Evolutionary conservation across 2,888 invertebrate species (phyloP), one percentile per base, ranked within the genome.

Genomic region (Allygus modestus): DNA sequence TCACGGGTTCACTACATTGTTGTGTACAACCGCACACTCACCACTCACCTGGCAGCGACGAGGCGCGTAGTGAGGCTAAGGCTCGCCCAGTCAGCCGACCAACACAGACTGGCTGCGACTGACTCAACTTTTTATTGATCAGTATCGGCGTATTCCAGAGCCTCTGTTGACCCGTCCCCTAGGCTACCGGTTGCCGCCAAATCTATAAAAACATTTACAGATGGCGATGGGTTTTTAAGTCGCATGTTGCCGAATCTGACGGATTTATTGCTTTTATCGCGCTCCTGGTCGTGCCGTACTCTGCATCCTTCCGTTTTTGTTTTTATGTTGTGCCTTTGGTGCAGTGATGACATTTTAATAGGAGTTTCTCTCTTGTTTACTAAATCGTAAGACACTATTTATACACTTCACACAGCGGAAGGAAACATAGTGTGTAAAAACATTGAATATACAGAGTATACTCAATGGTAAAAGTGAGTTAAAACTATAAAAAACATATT

Each of bases 201-300:
- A 58, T 79, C 79, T 79, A 79, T 79, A 79, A 79, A 79, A 79
- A 79, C 58, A 58, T 77, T 77, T 77, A 75, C 75, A 46, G 28
- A 79, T 79, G 51, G 79, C 58, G 79, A 79, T 79, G 33, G 58
- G 51, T 77, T 79, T 79, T 58, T 58, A 79, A 79, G 54, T 79
- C 58, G 58, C 54, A 79, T 58, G 54, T 5, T 58, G 31, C 58
- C 31, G 33, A 28, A 77, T 12, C 28, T 23, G 61, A 23, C 26
- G 61, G 61, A 23, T 61, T 28, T 28, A n/a, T 61, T 7, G 61
- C 12, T 61, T 61, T 28, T 61, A 28, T 61, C 61, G 1, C 23
- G 12, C 11, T 23, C 5, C n/a, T 12, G 7, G 9, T 61, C 61
- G 26, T 28, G 61, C 9, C 23, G 1, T 61, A 23, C 4, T 61